Percentiles rank a stretch among this genome's conserved stretches.
phyloP scores from a whole-genome alignment of 2,888 invertebrate genomes.

The Troilus luridus region DNA sequence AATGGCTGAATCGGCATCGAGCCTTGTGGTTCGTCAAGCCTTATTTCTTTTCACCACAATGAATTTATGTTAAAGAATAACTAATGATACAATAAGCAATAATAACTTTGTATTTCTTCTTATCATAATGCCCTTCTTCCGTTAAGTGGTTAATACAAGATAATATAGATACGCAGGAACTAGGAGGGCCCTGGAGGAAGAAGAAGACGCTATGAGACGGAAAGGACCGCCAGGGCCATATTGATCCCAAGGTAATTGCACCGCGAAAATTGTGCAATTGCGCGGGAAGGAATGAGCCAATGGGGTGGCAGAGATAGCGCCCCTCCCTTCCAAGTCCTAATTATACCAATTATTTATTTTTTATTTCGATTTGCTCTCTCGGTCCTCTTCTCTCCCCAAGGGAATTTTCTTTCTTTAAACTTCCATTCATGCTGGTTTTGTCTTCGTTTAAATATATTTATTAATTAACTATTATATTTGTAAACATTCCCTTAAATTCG shows the following conservation, averaged over 20 bases:
- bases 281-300: conserved; percentile 40
- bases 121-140: background rate
- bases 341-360: conserved; percentile 53
- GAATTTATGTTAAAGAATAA: too few relatives aligned
- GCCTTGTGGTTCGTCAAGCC: too few relatives aligned
- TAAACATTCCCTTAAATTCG: too few relatives aligned
- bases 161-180: background rate
- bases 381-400: background rate
- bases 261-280: conserved; percentile 53
- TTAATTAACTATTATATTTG: too few relatives aligned
- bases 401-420: background rate
- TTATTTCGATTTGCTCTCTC: background rate
- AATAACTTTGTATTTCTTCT: too few relatives aligned
- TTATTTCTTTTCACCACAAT: too few relatives aligned
- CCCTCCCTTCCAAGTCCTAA: background rate
- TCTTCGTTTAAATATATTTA: background rate
- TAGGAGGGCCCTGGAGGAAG: background rate
- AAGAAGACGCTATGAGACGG: background rate
- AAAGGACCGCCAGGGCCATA: conserved; percentile 41
- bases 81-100: too few relatives aligned
- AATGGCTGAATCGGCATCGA: too few relatives aligned
- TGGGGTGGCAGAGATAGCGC: conserved; percentile 55
- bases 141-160: background rate
- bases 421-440: background rate
- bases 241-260: conserved; percentile 45